Percentiles rank a stretch among this genome's conserved stretches.
phyloP scores from a whole-genome alignment of 2,113 vertebrate genomes.

The Rhinopomastus cyanomelas region DNA sequence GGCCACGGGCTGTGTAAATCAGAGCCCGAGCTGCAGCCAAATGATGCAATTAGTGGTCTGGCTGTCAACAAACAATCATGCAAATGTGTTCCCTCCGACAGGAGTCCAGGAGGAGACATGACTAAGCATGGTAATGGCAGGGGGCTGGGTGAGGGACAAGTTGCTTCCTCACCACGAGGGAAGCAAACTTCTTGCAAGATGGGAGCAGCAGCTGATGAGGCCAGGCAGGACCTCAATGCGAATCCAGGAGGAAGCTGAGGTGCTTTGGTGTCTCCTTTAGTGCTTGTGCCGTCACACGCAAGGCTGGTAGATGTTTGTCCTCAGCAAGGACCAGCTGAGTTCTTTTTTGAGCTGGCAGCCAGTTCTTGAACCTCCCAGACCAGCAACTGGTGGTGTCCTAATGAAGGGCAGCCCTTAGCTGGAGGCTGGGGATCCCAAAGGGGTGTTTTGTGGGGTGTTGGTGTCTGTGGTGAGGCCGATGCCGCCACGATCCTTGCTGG shows the following conservation, averaged over 20 bases:
- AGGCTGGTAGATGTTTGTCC: background rate
- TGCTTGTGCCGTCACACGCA: background rate
- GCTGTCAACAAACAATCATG: conserved; percentile 70
- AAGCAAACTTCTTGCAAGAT: background rate
- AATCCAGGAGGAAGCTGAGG: background rate
- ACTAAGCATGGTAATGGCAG: conserved; percentile 59
- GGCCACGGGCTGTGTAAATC: conserved; percentile 55
- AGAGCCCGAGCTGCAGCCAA: conserved; percentile 57
- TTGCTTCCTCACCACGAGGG: conserved; percentile 32
- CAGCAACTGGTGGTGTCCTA: background rate
- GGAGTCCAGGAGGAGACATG: conserved; percentile 64
- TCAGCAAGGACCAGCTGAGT: background rate
- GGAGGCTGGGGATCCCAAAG: background rate
- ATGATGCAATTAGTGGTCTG: conserved; percentile 67
- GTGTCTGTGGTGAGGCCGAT: background rate
- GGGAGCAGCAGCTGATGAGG: too few species aligned
- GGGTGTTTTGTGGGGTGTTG: background rate
- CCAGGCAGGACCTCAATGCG: background rate
- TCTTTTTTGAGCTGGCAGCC: background rate
- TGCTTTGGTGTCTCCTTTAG: background rate
- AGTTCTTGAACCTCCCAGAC: background rate
- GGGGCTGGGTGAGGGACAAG: background rate
- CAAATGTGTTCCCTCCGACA: conserved; percentile 71
- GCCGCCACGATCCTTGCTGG: rapidly evolving
- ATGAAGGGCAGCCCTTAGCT: background rate